A percentile compares a stretch with the other conserved stretches of the same genome.
Evolutionary conservation across 1,140 invertebrate genomes (phyloP).

Genomic region (Drosophila kohkoa): DNA sequence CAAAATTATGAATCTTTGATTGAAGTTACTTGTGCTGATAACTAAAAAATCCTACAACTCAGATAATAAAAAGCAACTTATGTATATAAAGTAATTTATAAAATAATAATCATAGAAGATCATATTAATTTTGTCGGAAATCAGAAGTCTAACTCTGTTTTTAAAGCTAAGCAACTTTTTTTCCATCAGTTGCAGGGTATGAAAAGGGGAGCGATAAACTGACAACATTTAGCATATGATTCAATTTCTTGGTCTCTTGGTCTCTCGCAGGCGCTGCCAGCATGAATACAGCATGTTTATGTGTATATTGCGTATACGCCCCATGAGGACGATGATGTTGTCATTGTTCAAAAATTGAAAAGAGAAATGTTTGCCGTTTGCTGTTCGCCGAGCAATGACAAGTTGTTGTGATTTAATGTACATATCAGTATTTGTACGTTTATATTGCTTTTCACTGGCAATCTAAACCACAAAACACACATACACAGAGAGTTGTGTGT

Average conservation of each 20-base stretch:
- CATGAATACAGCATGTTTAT: background rate
- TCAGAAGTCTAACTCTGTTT: background rate
- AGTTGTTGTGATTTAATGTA: constrained; percentile 68
- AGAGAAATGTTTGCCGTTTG: constrained; percentile 35
- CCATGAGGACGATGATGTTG: constrained; percentile 51
- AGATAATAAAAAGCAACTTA: too few species aligned
- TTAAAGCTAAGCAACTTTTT: background rate
- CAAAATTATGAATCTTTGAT: too few species aligned
- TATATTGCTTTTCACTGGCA: constrained; percentile 54
- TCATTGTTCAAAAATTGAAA: constrained; percentile 61
- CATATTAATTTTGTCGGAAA: background rate
- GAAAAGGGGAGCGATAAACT: background rate
- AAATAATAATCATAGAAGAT: too few species aligned
- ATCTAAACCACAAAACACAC: constrained; percentile 16
- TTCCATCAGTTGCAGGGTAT: background rate
- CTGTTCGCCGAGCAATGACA: constrained; percentile 49
- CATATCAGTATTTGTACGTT: constrained; percentile 53
- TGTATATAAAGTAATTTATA: too few species aligned
- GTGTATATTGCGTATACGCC: constrained; percentile 48
- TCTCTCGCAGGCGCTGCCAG: background rate
- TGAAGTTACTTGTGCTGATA: too few species aligned
- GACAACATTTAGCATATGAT: constrained; percentile 16
- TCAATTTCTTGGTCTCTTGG: constrained; percentile 13
- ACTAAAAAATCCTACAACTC: too few species aligned
- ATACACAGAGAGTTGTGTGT: constrained; percentile 2